A percentile compares a stretch with the other conserved stretches of the same genome.
phyloP scores from a whole-genome alignment of 2,113 vertebrate genomes.

The Piliocolobus tephrosceles region DNA sequence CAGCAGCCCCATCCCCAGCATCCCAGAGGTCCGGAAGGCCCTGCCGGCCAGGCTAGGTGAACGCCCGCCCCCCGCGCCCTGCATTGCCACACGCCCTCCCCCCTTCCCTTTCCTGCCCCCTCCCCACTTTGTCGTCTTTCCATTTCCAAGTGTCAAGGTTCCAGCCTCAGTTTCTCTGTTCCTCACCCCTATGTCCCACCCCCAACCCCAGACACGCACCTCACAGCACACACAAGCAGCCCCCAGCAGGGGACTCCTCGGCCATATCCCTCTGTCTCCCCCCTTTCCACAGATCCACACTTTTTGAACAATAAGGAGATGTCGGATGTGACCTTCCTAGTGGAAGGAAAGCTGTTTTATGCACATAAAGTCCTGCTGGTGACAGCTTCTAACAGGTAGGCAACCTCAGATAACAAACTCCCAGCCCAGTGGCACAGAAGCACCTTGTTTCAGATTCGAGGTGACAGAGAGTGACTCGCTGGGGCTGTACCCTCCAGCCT shows the following conservation, averaged over 20 bases:
- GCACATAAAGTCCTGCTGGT: slow-evolving; percentile 97
- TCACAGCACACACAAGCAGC: neutral
- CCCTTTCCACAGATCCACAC: slow-evolving; percentile 89
- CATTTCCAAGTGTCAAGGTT: neutral
- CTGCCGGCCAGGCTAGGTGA: slow-evolving; percentile 95
- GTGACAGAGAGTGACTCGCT: neutral
- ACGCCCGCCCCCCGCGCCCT: neutral
- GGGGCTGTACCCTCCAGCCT: neutral
- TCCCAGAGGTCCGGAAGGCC: slow-evolving; percentile 89
- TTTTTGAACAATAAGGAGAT: slow-evolving; percentile 98
- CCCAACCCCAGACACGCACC: neutral
- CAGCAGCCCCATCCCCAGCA: slow-evolving; percentile 91
- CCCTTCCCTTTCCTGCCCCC: rapidly evolving
- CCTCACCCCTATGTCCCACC: neutral
- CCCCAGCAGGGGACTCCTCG: rapidly evolving
- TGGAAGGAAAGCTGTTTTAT: slow-evolving; percentile 97
- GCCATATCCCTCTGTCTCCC: neutral
- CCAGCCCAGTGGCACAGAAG: rapidly evolving
- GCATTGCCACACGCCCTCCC: neutral
- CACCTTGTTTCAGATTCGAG: neutral
- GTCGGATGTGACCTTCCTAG: slow-evolving; percentile 97
- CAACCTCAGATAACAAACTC: rapidly evolving
- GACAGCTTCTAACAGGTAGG: slow-evolving; percentile 95
- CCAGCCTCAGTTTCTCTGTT: neutral
- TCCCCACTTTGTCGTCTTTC: too few species aligned